Percentiles rank a stretch among this genome's conserved stretches.
Evolutionary conservation across 2,888 invertebrate genomes (phyloP).

Genomic region (Escarpia spicata): DNA sequence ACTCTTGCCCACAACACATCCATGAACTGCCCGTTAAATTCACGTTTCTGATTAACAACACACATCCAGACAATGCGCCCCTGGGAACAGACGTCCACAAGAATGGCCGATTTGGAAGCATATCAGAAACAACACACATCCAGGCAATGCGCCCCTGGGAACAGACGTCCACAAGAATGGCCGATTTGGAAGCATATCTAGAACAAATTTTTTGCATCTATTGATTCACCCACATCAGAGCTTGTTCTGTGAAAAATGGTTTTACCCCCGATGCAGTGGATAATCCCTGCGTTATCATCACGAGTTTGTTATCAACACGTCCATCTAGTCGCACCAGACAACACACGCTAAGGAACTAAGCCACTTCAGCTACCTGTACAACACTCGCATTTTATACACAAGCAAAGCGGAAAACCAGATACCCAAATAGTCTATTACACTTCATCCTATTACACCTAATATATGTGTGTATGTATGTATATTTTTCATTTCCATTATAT

Average conservation of each 20-base stretch:
- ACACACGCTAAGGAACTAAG: not conserved
- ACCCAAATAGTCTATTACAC: conserved; percentile 16
- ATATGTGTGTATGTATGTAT: not conserved
- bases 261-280: not conserved
- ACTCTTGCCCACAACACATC: not conserved
- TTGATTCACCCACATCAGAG: not conserved
- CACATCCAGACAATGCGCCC: not conserved
- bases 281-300: not conserved
- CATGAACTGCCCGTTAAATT: not conserved
- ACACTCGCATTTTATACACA: not conserved
- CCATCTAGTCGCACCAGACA: not conserved
- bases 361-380: not conserved
- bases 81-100: not conserved
- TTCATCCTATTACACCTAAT: not conserved
- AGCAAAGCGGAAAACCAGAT: conserved; percentile 1
- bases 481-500: too few species aligned
- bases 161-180: not conserved
- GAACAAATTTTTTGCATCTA: not conserved
- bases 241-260: not conserved
- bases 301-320: not conserved
- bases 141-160: not conserved
- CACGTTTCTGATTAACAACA: not conserved
- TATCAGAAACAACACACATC: not conserved
- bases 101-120: not conserved
- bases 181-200: not conserved